A percentile compares a stretch with the other conserved stretches of the same genome.
phyloP scores from a whole-genome alignment of 2,797 vertebrate genomes.

The Pantherophis alleghaniensis region DNA sequence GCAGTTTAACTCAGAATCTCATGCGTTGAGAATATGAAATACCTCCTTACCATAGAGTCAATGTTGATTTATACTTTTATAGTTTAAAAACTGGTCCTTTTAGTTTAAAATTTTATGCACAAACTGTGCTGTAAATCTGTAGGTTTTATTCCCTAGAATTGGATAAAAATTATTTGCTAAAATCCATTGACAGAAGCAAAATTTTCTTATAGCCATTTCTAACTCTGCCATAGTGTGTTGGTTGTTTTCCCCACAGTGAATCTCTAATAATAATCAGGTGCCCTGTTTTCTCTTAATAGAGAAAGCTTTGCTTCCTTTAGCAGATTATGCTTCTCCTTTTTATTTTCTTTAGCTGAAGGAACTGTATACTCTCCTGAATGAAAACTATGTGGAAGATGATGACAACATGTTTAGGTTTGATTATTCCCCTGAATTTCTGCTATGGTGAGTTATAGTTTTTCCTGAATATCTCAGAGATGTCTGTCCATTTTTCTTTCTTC shows the following conservation, averaged over 20 bases:
- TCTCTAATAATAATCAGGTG: background rate
- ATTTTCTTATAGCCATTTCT: background rate
- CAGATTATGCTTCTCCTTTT: conserved; percentile 5
- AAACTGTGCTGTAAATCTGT: background rate
- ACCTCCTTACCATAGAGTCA: background rate
- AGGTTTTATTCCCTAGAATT: background rate
- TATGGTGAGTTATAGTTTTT: conserved; percentile 81
- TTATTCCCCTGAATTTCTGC: conserved; percentile 96
- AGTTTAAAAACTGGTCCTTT: background rate
- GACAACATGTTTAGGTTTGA: conserved; percentile 99
- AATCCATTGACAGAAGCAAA: background rate
- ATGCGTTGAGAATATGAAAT: background rate
- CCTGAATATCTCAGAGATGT: background rate
- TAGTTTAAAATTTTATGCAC: background rate
- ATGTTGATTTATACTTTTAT: background rate
- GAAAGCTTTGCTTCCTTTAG: background rate
- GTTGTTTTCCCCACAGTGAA: background rate
- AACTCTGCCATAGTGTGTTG: background rate
- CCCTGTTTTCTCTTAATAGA: background rate
- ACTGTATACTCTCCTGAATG: conserved; percentile 95
- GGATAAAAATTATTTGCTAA: background rate
- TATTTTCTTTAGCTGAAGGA: conserved; percentile 86
- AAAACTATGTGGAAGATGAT: conserved; percentile 98
- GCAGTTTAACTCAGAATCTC: background rate
- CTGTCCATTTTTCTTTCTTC: background rate